phyloP scores from a whole-genome alignment of 2,888 invertebrate species.

The Andricus quercusramuli region DNA sequence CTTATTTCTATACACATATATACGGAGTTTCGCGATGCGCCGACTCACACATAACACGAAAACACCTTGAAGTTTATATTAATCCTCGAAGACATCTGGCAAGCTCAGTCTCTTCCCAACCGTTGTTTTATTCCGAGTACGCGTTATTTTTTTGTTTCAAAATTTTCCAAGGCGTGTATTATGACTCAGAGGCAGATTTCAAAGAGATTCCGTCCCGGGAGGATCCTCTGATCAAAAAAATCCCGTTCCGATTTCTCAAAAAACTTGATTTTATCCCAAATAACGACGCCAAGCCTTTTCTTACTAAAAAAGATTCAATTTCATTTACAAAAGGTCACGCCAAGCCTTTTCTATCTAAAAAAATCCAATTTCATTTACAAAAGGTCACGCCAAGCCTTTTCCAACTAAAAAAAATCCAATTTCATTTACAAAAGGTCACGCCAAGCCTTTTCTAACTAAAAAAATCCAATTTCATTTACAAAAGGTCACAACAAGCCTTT shows the following conservation, averaged over 20 bases:
- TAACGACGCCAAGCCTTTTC: too few species aligned
- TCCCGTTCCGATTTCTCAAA: background rate
- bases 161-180: background rate
- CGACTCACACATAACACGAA: conserved; percentile 56
- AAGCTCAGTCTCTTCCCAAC: conserved; percentile 68
- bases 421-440: too few species aligned
- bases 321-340: too few species aligned
- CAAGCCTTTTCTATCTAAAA: too few species aligned
- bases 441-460: too few species aligned
- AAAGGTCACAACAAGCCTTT: too few species aligned
- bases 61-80: conserved; percentile 75
- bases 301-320: too few species aligned
- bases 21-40: conserved; percentile 55
- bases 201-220: background rate
- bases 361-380: too few species aligned
- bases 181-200: background rate
- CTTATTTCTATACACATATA: conserved; percentile 49
- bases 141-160: conserved; percentile 21
- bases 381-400: too few species aligned
- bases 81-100: conserved; percentile 72
- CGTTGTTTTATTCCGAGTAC: conserved; percentile 52
- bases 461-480: too few species aligned
- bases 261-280: too few species aligned
- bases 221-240: background rate
- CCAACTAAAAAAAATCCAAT: too few species aligned